Conservation (phyloP, 2,888 invertebrate genomes). For the Cryptops parisi region DNA sequence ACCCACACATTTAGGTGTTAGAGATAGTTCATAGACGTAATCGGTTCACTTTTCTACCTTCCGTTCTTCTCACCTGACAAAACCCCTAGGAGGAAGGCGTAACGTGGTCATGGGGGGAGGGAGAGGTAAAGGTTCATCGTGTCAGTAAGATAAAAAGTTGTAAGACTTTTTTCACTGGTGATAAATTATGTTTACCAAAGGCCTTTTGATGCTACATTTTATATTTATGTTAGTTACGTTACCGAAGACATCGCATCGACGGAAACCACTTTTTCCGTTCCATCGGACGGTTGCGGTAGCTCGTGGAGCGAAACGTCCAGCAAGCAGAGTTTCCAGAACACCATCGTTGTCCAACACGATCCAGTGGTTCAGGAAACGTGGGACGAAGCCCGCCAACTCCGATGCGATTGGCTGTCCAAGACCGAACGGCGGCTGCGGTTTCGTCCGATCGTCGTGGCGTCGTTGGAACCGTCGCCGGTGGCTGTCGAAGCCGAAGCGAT, state of each 20-base stretch:
- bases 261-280: constrained; percentile 11
- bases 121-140: too few relatives aligned
- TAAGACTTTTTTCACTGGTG: too few relatives aligned
- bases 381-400: constrained; percentile 49
- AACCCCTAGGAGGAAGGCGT: too few relatives aligned
- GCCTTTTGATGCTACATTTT: not conserved
- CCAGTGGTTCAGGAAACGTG: constrained; percentile 46
- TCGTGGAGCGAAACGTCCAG: constrained; percentile 8
- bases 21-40: too few relatives aligned
- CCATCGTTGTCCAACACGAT: constrained; percentile 44
- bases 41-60: too few relatives aligned
- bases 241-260: not conserved
- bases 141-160: too few relatives aligned
- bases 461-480: constrained; percentile 51
- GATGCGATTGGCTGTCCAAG: constrained; percentile 33
- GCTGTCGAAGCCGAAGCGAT: constrained; percentile 42
- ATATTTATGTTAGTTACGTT: constrained; percentile 10
- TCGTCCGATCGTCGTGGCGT: constrained; percentile 51
- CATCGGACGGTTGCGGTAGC: constrained; percentile 12
- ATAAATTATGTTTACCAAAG: too few relatives aligned
- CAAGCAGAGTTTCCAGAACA: constrained; percentile 19
- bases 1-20: too few relatives aligned
- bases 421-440: constrained; percentile 30
- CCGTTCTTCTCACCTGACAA: too few relatives aligned
- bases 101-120: too few relatives aligned